Conservation (phyloP, 2,888 invertebrate species). For the Pachliopta kotzebuea region DNA sequence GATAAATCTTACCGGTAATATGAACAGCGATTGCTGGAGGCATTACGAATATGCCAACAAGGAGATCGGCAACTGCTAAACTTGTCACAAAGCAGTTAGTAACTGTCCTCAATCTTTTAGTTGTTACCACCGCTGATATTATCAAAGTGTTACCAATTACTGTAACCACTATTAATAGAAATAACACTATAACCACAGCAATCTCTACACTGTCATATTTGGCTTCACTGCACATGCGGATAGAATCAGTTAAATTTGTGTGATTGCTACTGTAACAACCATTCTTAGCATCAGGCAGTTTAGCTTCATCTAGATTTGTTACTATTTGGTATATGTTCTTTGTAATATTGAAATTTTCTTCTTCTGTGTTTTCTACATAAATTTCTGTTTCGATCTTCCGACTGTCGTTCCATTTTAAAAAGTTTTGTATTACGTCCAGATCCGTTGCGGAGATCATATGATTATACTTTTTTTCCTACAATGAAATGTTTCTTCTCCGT, state of each 20-base stretch:
- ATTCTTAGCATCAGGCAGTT: slow-evolving; percentile 34
- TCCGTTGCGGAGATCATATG: slow-evolving; percentile 61
- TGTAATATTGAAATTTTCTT: slow-evolving; percentile 53
- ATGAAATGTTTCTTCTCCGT: slow-evolving; percentile 20
- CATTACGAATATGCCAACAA: slow-evolving; percentile 96
- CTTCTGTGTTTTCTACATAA: slow-evolving; percentile 53
- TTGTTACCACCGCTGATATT: slow-evolving; percentile 93
- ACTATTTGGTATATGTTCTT: slow-evolving; percentile 55
- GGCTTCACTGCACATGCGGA: slow-evolving; percentile 37
- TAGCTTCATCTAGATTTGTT: slow-evolving; percentile 37
- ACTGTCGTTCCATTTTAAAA: slow-evolving; percentile 63
- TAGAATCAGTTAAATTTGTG: slow-evolving; percentile 37
- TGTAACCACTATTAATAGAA: slow-evolving; percentile 85
- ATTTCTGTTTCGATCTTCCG: slow-evolving; percentile 48
- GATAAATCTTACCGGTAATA: slow-evolving; percentile 84
- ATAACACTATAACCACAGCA: slow-evolving; percentile 82
- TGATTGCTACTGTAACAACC: slow-evolving; percentile 37
- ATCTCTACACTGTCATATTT: slow-evolving; percentile 74
- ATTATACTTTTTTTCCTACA: slow-evolving; percentile 38
- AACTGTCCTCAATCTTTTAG: slow-evolving; percentile 92
- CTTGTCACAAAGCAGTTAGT: slow-evolving; percentile 98
- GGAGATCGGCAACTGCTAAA: slow-evolving; percentile 94
- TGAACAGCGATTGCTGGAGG: slow-evolving; percentile 96
- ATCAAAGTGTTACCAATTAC: slow-evolving; percentile 94
- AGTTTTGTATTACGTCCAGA: slow-evolving; percentile 42